Evolutionary conservation across 2,888 invertebrate genomes (phyloP).

Genomic region (Lepidonotus clava): DNA sequence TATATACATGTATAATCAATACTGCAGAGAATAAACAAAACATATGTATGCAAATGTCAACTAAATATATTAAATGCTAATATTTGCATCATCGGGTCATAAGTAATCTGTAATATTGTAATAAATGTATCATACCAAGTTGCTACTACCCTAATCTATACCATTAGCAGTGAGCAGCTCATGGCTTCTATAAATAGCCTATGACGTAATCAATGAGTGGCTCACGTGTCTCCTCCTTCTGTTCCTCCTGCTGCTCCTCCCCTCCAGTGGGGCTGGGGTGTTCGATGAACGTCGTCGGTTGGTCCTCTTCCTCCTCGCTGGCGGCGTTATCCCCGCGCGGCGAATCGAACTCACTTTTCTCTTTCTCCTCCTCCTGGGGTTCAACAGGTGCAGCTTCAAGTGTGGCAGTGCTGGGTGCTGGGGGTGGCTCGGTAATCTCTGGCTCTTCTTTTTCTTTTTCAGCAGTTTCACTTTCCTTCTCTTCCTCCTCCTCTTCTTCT

Average conservation of each 20-base stretch:
- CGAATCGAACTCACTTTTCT: not conserved
- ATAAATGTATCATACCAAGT: too few relatives aligned
- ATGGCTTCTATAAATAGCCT: too few relatives aligned
- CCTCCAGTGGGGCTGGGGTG: slow-evolving; percentile 45
- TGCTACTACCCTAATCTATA: too few relatives aligned
- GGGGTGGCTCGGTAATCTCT: slow-evolving; percentile 20
- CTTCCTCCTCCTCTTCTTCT: not conserved
- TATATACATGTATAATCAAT: too few relatives aligned
- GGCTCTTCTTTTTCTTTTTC: not conserved
- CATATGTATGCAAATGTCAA: too few relatives aligned
- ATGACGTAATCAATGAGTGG: too few relatives aligned
- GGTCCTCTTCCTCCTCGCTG: slow-evolving; percentile 32
- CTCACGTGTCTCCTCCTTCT: not conserved
- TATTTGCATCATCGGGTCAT: too few relatives aligned
- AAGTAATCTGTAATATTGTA: too few relatives aligned
- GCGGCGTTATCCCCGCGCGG: too few relatives aligned
- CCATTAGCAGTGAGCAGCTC: too few relatives aligned
- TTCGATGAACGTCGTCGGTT: slow-evolving; percentile 29
- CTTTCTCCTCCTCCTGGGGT: not conserved
- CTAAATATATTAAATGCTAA: too few relatives aligned
- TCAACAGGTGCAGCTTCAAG: slow-evolving; percentile 5
- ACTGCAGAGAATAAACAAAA: too few relatives aligned
- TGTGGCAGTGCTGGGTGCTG: not conserved
- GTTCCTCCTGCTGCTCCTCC: slow-evolving; percentile 2
- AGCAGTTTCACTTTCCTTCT: not conserved